Conservation (phyloP, 1,140 invertebrate species). For the Leptinotarsa texana region DNA sequence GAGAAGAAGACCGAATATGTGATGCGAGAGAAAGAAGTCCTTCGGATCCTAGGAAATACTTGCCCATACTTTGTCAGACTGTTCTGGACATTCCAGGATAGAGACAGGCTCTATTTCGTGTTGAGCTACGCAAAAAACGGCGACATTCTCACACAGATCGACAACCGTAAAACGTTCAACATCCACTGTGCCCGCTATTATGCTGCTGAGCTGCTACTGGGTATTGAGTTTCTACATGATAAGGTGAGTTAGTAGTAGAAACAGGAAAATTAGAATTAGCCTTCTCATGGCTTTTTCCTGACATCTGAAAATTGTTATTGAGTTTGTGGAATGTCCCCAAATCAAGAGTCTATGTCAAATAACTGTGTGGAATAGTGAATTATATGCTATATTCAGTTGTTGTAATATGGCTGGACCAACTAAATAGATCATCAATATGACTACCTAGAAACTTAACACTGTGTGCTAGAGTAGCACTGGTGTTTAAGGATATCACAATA, state of each 20-base stretch:
- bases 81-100: slow-evolving; percentile 96
- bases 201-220: slow-evolving; percentile 87
- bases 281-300: too few species aligned
- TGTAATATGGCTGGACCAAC: too few species aligned
- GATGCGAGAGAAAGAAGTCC: slow-evolving; percentile 88
- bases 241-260: slow-evolving; percentile 32
- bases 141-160: slow-evolving; percentile 89
- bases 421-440: too few species aligned
- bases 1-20: slow-evolving; percentile 94
- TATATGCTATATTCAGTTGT: too few species aligned
- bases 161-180: slow-evolving; percentile 89
- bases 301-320: too few species aligned
- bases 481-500: too few species aligned
- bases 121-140: slow-evolving; percentile 94
- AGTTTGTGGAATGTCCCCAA: too few species aligned
- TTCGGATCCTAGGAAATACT: slow-evolving; percentile 73
- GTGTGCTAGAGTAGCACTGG: too few species aligned
- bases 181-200: slow-evolving; percentile 89
- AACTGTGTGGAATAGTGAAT: too few species aligned
- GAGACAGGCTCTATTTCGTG: slow-evolving; percentile 92
- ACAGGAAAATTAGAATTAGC: too few species aligned
- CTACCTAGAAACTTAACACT: too few species aligned
- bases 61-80: slow-evolving; percentile 89
- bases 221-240: slow-evolving; percentile 89
- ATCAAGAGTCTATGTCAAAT: too few species aligned